Evolutionary conservation across 2,888 invertebrate species (phyloP).

Genomic region (Lepeophtheirus nordmannii): DNA sequence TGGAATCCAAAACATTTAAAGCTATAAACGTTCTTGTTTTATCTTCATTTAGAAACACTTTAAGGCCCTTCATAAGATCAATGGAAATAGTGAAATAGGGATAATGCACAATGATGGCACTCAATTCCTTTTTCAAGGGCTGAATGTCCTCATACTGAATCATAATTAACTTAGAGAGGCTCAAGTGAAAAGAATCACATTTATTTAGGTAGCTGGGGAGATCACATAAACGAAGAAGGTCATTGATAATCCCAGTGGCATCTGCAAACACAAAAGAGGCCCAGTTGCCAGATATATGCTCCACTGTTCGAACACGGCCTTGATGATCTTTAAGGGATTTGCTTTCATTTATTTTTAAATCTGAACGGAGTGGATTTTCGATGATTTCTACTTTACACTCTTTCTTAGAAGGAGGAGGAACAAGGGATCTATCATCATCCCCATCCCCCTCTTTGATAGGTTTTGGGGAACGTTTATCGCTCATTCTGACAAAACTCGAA

Average conservation of each 20-base stretch:
- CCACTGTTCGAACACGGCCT: slow-evolving; percentile 4
- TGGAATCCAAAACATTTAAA: background rate
- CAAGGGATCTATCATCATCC: too few relatives aligned
- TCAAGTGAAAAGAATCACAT: background rate
- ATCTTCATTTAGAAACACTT: background rate
- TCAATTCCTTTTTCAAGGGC: background rate
- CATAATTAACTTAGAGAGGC: background rate
- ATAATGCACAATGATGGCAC: background rate
- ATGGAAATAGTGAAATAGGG: background rate
- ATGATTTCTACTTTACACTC: too few relatives aligned
- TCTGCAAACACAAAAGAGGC: background rate
- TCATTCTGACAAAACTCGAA: too few relatives aligned
- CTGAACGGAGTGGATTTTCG: too few relatives aligned
- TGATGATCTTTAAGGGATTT: background rate
- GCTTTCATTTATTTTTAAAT: too few relatives aligned
- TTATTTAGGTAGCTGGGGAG: background rate
- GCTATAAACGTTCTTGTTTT: background rate
- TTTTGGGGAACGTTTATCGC: too few relatives aligned
- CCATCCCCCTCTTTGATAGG: too few relatives aligned
- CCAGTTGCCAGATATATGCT: background rate
- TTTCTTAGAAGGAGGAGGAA: too few relatives aligned
- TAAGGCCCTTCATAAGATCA: background rate
- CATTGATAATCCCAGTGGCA: background rate
- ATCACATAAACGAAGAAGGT: background rate
- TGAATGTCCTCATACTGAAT: slow-evolving; percentile 1